Evolutionary conservation across 2,113 vertebrate genomes (phyloP).

Genomic region (Asarcornis scutulata): DNA sequence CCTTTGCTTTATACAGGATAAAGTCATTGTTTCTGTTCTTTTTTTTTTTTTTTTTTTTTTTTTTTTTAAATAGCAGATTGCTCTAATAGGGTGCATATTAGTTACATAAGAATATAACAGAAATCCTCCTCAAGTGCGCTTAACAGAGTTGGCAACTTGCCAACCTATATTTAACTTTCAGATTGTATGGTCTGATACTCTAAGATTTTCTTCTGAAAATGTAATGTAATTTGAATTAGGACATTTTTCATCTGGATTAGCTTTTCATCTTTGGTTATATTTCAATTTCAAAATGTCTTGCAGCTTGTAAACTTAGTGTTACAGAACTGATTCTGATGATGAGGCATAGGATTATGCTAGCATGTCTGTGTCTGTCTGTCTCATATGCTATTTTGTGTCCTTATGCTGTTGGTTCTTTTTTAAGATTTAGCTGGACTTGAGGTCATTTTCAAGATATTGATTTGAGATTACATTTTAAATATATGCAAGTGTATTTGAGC

Average conservation of each 20-base stretch:
- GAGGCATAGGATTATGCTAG: not conserved
- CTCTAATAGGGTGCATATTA: not conserved
- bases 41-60: not conserved
- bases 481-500: not conserved
- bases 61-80: not conserved
- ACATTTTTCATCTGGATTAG: not conserved
- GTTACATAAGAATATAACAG: slow-evolving; percentile 3
- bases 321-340: not conserved
- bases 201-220: not conserved
- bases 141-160: not conserved
- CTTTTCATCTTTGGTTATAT: not conserved
- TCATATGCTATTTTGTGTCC: not conserved
- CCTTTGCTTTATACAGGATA: not conserved
- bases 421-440: not conserved
- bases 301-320: not conserved
- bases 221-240: not conserved
- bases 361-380: not conserved
- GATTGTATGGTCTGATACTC: not conserved
- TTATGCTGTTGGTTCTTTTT: not conserved
- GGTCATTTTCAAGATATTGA: not conserved
- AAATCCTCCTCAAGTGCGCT: not conserved
- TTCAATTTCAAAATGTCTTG: not conserved
- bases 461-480: not conserved
- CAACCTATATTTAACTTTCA: slow-evolving; percentile 26
- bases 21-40: not conserved